phyloP scores from a whole-genome alignment of 2,888 invertebrate genomes.

The Agrotis segetum region DNA sequence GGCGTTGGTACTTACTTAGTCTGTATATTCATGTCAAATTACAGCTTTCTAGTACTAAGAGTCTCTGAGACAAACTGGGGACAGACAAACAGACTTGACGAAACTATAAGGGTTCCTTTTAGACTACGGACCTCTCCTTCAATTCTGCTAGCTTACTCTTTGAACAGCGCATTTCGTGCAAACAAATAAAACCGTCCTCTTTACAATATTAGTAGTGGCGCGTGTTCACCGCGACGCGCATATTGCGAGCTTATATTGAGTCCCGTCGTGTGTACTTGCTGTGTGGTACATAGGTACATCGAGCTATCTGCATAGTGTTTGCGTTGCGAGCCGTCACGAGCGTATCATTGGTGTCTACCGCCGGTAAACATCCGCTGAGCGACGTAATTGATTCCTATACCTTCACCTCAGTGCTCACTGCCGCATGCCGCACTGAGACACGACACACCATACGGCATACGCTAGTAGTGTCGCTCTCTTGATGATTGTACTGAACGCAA shows the following conservation, averaged over 20 bases:
- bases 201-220: constrained; percentile 14
- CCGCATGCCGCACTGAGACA: background rate
- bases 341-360: constrained; percentile 15
- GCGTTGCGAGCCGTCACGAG: constrained; percentile 23
- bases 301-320: constrained; percentile 19
- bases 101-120: no score
- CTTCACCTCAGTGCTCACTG: background rate
- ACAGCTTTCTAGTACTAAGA: no score
- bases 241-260: constrained; percentile 20
- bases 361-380: constrained; percentile 10
- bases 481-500: background rate
- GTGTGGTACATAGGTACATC: background rate
- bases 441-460: no score
- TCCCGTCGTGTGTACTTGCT: background rate
- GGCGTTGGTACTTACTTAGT: no score
- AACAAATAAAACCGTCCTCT: constrained; percentile 35
- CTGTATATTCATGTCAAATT: no score
- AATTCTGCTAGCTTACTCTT: background rate
- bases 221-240: constrained; percentile 20
- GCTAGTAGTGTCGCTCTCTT: background rate
- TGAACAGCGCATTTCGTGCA: background rate
- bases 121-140: background rate
- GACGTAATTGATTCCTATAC: constrained; percentile 15
- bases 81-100: no score
- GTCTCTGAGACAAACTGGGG: no score